Base-by-base conservation (phyloP, 2,797 vertebrate species). In the Sebastes variabilis region DNA sequence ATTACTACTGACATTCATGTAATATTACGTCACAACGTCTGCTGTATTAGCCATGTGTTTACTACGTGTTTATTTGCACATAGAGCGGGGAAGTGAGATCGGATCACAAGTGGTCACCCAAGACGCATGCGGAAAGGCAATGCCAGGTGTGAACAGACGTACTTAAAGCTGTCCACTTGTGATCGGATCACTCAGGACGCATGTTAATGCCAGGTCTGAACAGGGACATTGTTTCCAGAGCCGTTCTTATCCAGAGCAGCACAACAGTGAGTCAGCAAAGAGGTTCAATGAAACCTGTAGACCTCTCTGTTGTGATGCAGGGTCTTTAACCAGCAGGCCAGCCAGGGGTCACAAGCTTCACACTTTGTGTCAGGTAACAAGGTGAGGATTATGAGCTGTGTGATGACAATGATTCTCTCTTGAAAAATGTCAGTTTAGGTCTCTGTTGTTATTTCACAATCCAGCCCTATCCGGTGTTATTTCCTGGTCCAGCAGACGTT, bases 391-490 rank as follows among this genome's bases (percentile, higher is more conserved):
- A 61, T 29, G 67, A 82, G 56, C 56, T 32, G 49, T 8, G 9
- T 25, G 12, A 75, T 52, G 36, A 29, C 16, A n/a, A 5, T 32
- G 66, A 64, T 77, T n/a, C 10, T 66, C 42, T 74, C n/a, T 9
- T 52, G n/a, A 68, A 68, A 74, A 30, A 46, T 55, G 14, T 69
- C 24, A 9, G 5, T 72, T 65, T 66, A 30, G 25, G 34, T 32
- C 24, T 66, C 25, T 71, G 30, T 59, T 67, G 32, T 75, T 80
- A 49, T 89, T 80, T 85, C 64, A 42, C 70, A 85, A 82, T 72
- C 56, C 34, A 7, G 58, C 32, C 32, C 75, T 27, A 24, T 82
- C 67, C n/a, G 6, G 36, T 75, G 34, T 83, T 70, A 52, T 77
- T 79, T 78, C 72, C 38, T 52, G 10, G 25, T 67, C 49, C 60